Conservation (phyloP, 2,113 vertebrate species). For the Clarias batrachus region DNA sequence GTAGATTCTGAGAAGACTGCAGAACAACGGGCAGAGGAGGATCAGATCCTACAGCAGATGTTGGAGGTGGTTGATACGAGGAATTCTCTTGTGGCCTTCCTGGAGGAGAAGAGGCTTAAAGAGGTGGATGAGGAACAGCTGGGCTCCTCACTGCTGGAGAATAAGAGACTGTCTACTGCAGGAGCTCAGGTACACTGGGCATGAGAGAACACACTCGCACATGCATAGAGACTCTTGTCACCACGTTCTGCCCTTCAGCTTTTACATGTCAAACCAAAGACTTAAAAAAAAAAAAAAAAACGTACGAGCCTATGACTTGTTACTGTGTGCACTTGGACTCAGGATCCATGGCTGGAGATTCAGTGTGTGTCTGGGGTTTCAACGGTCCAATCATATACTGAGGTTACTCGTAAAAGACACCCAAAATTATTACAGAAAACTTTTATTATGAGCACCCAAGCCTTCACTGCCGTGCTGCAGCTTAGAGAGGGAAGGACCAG, state of each 20-base stretch:
- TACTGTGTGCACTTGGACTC: constrained; percentile 38
- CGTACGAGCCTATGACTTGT: background rate
- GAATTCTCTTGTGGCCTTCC: constrained; percentile 81
- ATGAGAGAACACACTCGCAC: constrained; percentile 43
- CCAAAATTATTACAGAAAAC: constrained; percentile 3
- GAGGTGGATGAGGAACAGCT: constrained; percentile 74
- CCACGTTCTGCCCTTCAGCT: constrained; percentile 8
- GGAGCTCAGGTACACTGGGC: constrained; percentile 73
- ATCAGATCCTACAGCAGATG: constrained; percentile 75
- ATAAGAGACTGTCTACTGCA: constrained; percentile 66
- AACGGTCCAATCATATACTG: background rate
- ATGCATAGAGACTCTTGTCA: background rate
- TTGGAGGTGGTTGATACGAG: constrained; percentile 86
- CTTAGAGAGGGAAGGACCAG: constrained; percentile 16
- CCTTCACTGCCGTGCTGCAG: constrained; percentile 38
- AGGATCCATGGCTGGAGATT: background rate
- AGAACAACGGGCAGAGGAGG: constrained; percentile 72
- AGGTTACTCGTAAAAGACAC: constrained; percentile 21
- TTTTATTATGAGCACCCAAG: constrained; percentile 25
- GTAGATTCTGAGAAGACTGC: constrained; percentile 77
- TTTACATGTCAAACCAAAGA: constrained; percentile 44
- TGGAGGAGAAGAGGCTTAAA: constrained; percentile 84
- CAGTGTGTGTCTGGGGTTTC: background rate
- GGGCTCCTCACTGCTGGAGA: constrained; percentile 64
- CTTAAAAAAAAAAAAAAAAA: background rate